A percentile compares a stretch with the other conserved stretches of the same genome.
Evolutionary conservation across 2,113 vertebrate species (phyloP).

Genomic region (Dryoscopus gambensis): DNA sequence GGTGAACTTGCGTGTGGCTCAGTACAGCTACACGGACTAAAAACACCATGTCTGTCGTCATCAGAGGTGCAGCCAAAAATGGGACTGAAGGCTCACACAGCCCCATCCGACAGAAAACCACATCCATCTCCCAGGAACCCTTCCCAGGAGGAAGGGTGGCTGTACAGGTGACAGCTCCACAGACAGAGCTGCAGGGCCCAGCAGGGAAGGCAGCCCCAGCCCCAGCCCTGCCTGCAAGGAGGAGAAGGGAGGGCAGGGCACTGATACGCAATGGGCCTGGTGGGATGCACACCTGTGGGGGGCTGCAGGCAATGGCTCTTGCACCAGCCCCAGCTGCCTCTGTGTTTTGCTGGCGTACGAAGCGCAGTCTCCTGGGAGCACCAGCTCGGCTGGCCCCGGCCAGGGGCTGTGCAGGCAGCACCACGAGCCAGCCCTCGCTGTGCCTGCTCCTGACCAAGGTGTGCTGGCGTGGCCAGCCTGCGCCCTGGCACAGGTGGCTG

Average conservation of each 20-base stretch:
- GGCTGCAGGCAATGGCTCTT: not conserved
- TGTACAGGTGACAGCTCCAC: not conserved
- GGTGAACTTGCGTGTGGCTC: not conserved
- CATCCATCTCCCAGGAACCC: fast-evolving
- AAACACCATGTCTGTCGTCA: fast-evolving
- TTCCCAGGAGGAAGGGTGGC: not conserved
- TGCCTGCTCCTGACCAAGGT: fast-evolving
- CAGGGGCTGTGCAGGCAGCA: not conserved
- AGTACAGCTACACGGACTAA: not conserved
- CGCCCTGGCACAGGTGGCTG: not conserved
- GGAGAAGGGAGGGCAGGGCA: not conserved
- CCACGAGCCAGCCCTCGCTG: fast-evolving
- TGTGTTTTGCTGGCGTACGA: fast-evolving
- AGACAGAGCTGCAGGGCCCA: fast-evolving
- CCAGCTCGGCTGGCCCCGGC: fast-evolving
- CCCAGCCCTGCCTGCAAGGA: not conserved
- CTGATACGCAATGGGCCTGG: not conserved
- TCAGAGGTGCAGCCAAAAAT: not conserved
- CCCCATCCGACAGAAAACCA: fast-evolving
- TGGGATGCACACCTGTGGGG: not conserved
- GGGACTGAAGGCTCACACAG: fast-evolving
- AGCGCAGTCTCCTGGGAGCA: not conserved
- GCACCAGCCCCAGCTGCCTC: not conserved
- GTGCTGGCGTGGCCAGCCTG: not conserved
- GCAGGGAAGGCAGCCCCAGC: not conserved